Base-by-base conservation (phyloP, 2,113 vertebrate genomes). In the Catagonus wagneri region DNA sequence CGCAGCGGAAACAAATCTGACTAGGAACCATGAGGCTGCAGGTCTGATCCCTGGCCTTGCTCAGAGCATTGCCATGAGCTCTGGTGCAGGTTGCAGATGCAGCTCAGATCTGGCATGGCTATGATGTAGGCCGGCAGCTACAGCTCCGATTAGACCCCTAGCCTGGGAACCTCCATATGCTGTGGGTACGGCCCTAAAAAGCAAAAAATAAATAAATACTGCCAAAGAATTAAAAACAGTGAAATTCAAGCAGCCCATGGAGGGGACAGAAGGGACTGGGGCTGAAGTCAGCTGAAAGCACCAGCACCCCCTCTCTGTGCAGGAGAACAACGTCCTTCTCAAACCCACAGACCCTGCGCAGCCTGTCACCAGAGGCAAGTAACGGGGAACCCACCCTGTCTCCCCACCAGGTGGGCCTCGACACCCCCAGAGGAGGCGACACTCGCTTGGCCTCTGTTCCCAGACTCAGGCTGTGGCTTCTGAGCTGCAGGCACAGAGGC, bases 351-450 rank as follows among this genome's bases (percentile, higher is more conserved):
- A 32, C 36, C 23, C 22, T 25, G 23, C 58, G 52, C 14, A 39
- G 50, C 34, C 74, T 13, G 0, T 2, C 36, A 9, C 7, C 34
- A 88, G 61, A 44, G 78, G 27, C 6, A 36, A 39, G 56, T 32
- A 34, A 52, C 0, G 19, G 58, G 32, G 44, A 12, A 2, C 4
- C 7, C 1, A 0, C 8, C 69, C 54, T 0, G 0, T 7, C 34
- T 61, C 61, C 61, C 50, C 9, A 6, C 9, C 2, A 1, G 7
- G 12, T 0, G 13, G 52, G 54, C 68, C 68, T 44, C 16, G 61
- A 65, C 89, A 50, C 3, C 8, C 0, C 44, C 32, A 0, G 10
- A 27, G 1, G 14, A 72, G 36, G 39, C 27, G 20, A 32, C 44
- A 13, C 3, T 13, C 0, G 2, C 85, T 52, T 1, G 0, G 81